Percentiles rank a stretch among this genome's conserved stretches.
Evolutionary conservation across 2,888 invertebrate genomes (phyloP).

Genomic region (Theodoxus fluviatilis): DNA sequence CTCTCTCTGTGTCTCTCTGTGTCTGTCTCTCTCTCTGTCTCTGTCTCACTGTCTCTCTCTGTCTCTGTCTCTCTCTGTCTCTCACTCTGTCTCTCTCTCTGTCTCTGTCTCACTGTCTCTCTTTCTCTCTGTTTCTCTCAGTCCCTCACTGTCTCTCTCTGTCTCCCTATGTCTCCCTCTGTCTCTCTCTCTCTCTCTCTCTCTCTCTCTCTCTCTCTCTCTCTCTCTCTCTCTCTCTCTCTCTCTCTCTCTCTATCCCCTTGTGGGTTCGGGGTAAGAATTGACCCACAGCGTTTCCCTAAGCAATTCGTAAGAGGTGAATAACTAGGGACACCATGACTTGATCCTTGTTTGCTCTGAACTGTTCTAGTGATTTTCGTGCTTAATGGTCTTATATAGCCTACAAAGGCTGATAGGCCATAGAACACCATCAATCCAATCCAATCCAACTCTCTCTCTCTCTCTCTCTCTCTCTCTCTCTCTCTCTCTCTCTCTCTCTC

Average conservation of each 20-base stretch:
- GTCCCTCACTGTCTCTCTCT: background rate
- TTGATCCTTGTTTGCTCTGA: too few species aligned
- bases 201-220: background rate
- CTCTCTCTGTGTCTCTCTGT: background rate
- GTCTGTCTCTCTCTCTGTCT: slow-evolving; percentile 14
- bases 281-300: too few species aligned
- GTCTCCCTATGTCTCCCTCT: background rate
- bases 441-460: too few species aligned
- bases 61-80: slow-evolving; percentile 11
- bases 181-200: background rate
- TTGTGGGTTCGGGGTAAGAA: too few species aligned
- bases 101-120: background rate
- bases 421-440: too few species aligned
- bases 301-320: too few species aligned
- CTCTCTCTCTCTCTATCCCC: background rate
- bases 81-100: slow-evolving; percentile 12
- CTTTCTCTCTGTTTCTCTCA: background rate
- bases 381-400: background rate
- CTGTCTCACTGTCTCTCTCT: slow-evolving; percentile 7
- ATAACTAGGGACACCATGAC: too few species aligned
- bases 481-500: background rate
- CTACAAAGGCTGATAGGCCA: too few species aligned
- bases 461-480: background rate
- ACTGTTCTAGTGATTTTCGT: too few species aligned
- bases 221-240: background rate